These are phyloP conservation scores for Acropora tenuis DNA, from an alignment of 64 coral and sea anemone species.

Conservation along the genomic window DNA sequence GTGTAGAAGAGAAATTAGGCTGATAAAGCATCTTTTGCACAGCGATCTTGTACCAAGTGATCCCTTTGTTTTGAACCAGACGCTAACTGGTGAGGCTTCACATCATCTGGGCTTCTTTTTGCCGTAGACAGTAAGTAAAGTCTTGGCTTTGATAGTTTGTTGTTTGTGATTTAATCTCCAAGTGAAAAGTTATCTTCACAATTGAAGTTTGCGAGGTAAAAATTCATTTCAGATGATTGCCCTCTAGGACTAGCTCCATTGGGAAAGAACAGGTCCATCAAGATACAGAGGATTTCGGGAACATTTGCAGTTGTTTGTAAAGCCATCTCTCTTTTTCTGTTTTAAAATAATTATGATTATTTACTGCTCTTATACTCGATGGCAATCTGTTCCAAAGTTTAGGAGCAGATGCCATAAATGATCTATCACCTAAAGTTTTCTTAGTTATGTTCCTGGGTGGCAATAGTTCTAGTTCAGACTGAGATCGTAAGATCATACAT, in stretches of 20 bases:
- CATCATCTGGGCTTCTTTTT: background rate
- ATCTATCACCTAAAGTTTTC: too few species aligned
- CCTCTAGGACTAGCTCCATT: slow-evolving; percentile 9
- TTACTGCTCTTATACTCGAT: too few species aligned
- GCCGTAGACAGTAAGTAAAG: background rate
- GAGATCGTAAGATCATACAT: too few species aligned
- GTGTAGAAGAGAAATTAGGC: background rate
- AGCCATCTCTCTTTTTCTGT: slow-evolving; percentile 22
- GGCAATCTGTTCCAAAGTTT: too few species aligned
- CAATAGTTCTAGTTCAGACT: too few species aligned
- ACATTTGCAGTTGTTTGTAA: background rate
- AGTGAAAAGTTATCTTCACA: background rate
- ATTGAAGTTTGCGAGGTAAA: slow-evolving; percentile 9
- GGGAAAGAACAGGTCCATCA: slow-evolving; percentile 46
- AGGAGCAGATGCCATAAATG: too few species aligned
- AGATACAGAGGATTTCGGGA: background rate
- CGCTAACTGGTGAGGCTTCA: background rate
- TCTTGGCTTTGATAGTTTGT: slow-evolving; percentile 16
- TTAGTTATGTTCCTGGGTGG: too few species aligned
- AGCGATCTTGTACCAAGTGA: background rate
- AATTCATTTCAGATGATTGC: slow-evolving; percentile 1
- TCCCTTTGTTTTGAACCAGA: background rate
- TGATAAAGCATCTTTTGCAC: slow-evolving; percentile 2
- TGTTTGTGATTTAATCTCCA: background rate
- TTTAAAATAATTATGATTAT: too few species aligned